phyloP scores from a whole-genome alignment of 2,797 vertebrate genomes.

The Poecilia picta region DNA sequence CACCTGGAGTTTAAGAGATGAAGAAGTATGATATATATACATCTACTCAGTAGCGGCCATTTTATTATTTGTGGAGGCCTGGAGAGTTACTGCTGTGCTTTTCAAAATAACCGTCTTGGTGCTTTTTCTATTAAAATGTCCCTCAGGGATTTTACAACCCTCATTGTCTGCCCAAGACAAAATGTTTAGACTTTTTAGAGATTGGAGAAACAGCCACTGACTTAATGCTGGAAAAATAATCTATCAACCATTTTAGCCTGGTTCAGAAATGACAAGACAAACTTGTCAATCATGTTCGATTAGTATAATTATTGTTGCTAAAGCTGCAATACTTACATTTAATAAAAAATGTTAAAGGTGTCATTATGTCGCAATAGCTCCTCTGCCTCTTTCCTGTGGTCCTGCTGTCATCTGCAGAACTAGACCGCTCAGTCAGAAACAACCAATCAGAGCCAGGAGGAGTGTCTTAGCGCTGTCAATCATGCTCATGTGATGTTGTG shows the following conservation, averaged over 20 bases:
- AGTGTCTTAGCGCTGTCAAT: no score
- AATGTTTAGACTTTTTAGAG: slow-evolving; percentile 12
- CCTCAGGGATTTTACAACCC: slow-evolving; percentile 17
- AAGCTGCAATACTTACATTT: no score
- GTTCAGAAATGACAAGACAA: slow-evolving; percentile 31
- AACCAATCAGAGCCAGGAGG: no score
- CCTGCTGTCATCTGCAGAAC: no score
- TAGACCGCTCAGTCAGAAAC: no score
- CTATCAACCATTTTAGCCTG: not conserved
- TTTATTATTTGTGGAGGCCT: slow-evolving; percentile 16
- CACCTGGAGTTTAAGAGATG: slow-evolving; percentile 5
- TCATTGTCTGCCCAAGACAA: slow-evolving; percentile 22
- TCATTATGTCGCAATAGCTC: no score
- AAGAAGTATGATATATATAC: slow-evolving; percentile 19
- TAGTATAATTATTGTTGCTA: slow-evolving; percentile 3
- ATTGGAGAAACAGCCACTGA: slow-evolving; percentile 12
- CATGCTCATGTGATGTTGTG: no score
- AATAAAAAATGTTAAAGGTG: no score
- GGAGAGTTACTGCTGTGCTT: slow-evolving; percentile 1
- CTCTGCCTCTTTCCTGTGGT: no score
- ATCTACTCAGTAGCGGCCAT: slow-evolving; percentile 1
- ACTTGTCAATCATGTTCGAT: slow-evolving; percentile 7
- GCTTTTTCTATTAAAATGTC: slow-evolving; percentile 15
- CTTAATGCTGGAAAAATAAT: slow-evolving; percentile 19
- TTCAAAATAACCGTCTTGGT: not conserved